Base-by-base conservation (phyloP, 2,888 invertebrate species). In the Meandrusa payeni region DNA sequence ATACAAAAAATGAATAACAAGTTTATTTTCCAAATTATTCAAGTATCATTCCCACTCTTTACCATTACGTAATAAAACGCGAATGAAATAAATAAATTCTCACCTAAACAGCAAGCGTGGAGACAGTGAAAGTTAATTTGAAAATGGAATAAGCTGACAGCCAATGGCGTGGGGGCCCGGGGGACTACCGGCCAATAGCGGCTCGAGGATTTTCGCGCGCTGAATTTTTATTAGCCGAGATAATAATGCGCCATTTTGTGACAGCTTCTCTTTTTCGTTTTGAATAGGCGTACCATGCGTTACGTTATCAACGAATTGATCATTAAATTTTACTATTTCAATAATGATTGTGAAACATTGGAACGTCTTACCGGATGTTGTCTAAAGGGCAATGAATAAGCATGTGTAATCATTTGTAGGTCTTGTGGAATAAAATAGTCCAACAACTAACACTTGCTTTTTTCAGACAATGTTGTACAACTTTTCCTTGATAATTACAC, bases 201-300 rank as follows among this genome's bases (percentile, higher is more conserved):
- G 56, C 57, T 62, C 61, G 49, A 61, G 68, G 74, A 79, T 82
- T 83, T 87, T 82, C 86, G 86, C 86, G 86, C 83, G 82, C 80
- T 80, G 86, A 85, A 86, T 87, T 86, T 87, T 86, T 87, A 87
- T 87, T 87, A 86, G 82, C 76, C 59, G 48, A 73, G 82, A 85
- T 85, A 85, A 85, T 85, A 85, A 81, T 73, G 69, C 78, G 81
- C 81, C 86, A 85, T 85, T 82, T 83, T 81, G 82, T 67, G 75
- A 76, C 77, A 75, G 71, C 65, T 76, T 67, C 64, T 72, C 72
- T 75, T 77, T 78, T 79, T 70, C 69, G 69, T 74, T 74, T 76
- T 63, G 60, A 54, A 53, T 43, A 43, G 43, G 43, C 26, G 26
- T 26, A 32, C 43, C 43, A 43, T 20, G 15, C 9, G 20, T 43